phyloP scores from a whole-genome alignment of 2,797 vertebrate genomes.

The Spinibarbus caldwelli region DNA sequence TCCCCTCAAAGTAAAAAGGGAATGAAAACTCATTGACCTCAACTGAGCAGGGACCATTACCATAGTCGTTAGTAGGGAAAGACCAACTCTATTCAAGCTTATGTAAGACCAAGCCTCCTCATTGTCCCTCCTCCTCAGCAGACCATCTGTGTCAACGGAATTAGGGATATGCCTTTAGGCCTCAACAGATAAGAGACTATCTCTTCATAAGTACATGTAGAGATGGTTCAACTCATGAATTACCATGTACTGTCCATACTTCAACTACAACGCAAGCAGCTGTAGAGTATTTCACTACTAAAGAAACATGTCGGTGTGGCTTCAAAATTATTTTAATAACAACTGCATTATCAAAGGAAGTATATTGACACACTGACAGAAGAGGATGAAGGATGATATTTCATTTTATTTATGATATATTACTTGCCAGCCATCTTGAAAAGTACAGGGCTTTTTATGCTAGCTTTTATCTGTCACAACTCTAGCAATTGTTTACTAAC shows the following conservation, averaged over 20 bases:
- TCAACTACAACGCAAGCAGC: too few species aligned
- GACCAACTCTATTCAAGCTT: constrained; percentile 47
- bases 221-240: not conserved
- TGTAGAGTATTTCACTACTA: not conserved
- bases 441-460: not conserved
- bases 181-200: constrained; percentile 35
- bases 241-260: not conserved
- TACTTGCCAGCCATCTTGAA: not conserved
- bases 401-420: not conserved
- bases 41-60: constrained; percentile 30
- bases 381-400: not conserved
- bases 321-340: not conserved
- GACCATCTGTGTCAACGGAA: constrained; percentile 58
- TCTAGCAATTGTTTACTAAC: not conserved
- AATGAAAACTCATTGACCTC: constrained; percentile 35
- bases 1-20: constrained; percentile 2
- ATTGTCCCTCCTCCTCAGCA: constrained; percentile 34
- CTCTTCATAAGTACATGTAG: not conserved
- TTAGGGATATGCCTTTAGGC: constrained; percentile 50
- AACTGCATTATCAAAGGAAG: not conserved
- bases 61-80: constrained; percentile 43
- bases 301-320: not conserved
- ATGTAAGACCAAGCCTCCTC: constrained; percentile 35
- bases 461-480: not conserved
- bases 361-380: not conserved